Base-by-base conservation (phyloP, 2,888 invertebrate genomes). In the Heteromyza rotundicornis region DNA sequence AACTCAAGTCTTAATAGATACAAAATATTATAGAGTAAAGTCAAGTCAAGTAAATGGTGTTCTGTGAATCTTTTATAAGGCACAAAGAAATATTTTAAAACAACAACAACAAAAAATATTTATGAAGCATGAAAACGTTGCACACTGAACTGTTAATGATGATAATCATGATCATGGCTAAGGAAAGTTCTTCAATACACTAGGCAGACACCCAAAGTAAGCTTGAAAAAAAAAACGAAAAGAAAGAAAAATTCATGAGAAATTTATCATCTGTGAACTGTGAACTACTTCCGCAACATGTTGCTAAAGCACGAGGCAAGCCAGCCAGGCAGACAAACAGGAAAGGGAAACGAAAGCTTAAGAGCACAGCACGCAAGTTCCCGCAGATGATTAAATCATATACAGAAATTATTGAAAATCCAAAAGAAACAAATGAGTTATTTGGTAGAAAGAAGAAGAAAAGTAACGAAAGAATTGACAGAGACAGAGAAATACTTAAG, bases 91-190 rank as follows among this genome's bases (percentile, higher is more conserved):
- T n/a, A n/a, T n/a, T n/a, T n/a, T n/a, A n/a, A n/a, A n/a, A n/a
- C n/a, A n/a, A n/a, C n/a, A n/a, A n/a, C n/a, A n/a, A n/a, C n/a
- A 40, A n/a, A 40, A 40, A 40, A 40, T 40, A 40, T 40, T 40
- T 40, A 40, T 40, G 40, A 40, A 40, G 40, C 40, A 40, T 40
- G 10, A 40, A 40, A 40, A 40, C 12, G 40, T n/a, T 14, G n/a
- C 40, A 40, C 40, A 40, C 16, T n/a, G 40, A 40, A n/a, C n/a
- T 40, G 40, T 40, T 40, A 40, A 40, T 40, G 40, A n/a, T n/a
- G n/a, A n/a, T n/a, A n/a, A n/a, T 40, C 14, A 40, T 40, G 14
- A 7, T 40, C 40, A 40, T n/a, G n/a, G 32, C 32, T 12, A 32
- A 32, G 12, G 7, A 32, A 32, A 8, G 32, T 8, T 12, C 40